Evolutionary conservation across 1,140 invertebrate genomes (phyloP).

Genomic region (Spodoptera litura): DNA sequence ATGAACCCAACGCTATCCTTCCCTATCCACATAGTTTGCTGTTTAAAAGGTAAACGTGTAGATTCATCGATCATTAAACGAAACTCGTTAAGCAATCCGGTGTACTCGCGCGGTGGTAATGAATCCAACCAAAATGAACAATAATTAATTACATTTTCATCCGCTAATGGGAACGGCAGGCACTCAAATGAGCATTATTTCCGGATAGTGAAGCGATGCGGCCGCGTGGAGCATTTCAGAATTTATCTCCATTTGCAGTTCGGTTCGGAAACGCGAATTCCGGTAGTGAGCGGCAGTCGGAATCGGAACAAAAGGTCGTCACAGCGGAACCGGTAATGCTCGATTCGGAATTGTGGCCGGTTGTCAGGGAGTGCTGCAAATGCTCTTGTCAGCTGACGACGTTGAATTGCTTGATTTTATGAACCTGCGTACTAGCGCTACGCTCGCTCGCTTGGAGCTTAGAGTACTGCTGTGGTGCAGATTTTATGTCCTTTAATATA

Average conservation of each 20-base stretch:
- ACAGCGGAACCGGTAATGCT: slow-evolving; percentile 70
- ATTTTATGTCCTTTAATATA: slow-evolving; percentile 2
- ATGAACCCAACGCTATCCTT: slow-evolving; percentile 9
- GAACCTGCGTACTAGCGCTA: slow-evolving; percentile 15
- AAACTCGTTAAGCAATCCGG: slow-evolving; percentile 53
- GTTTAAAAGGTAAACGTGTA: slow-evolving; percentile 11
- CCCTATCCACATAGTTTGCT: slow-evolving; percentile 15
- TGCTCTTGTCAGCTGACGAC: slow-evolving; percentile 57
- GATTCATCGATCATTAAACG: slow-evolving; percentile 54
- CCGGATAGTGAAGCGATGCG: slow-evolving; percentile 54
- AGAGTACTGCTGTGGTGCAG: neutral
- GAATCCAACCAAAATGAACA: slow-evolving; percentile 60
- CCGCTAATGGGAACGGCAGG: slow-evolving; percentile 56
- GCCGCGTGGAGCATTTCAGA: slow-evolving; percentile 52
- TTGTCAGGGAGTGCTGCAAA: slow-evolving; percentile 55
- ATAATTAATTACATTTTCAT: slow-evolving; percentile 68
- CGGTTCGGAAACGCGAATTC: slow-evolving; percentile 63
- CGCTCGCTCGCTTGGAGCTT: neutral
- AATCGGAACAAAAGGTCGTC: slow-evolving; percentile 67
- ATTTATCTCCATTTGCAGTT: slow-evolving; percentile 70
- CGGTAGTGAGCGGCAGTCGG: slow-evolving; percentile 55
- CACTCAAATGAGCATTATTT: slow-evolving; percentile 63
- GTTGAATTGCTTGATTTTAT: slow-evolving; percentile 51
- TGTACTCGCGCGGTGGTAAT: slow-evolving; percentile 52
- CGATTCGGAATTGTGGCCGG: slow-evolving; percentile 69